Conservation (phyloP, 1,140 invertebrate species). For the Eciton burchellii region DNA sequence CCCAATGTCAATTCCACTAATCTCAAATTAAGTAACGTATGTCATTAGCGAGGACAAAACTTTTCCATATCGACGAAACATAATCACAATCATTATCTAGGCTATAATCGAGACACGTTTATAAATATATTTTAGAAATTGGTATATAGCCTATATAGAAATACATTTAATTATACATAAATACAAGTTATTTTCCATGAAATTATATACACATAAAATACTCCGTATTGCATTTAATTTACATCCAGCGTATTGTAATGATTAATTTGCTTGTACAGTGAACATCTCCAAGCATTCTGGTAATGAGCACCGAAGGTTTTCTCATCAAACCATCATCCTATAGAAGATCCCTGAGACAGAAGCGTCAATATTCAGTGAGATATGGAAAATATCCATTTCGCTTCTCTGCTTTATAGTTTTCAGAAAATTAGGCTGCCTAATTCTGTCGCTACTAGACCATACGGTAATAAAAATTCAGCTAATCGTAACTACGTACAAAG, state of each 20-base stretch:
- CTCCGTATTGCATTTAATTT: slow-evolving; percentile 9
- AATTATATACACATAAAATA: background rate
- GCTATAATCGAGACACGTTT: background rate
- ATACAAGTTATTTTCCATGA: slow-evolving; percentile 30
- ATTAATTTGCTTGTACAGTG: slow-evolving; percentile 1
- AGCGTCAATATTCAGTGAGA: slow-evolving; percentile 60
- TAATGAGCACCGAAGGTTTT: slow-evolving; percentile 16
- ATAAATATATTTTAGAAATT: slow-evolving; percentile 38
- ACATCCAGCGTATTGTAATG: slow-evolving; percentile 9
- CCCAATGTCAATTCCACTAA: slow-evolving; percentile 2
- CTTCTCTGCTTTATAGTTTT: background rate
- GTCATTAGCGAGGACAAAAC: background rate
- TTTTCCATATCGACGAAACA: slow-evolving; percentile 48
- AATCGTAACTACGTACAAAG: slow-evolving; percentile 2
- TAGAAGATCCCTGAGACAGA: slow-evolving; percentile 71
- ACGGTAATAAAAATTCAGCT: slow-evolving; percentile 23
- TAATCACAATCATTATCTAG: slow-evolving; percentile 2
- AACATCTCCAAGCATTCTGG: slow-evolving; percentile 2
- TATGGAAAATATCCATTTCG: slow-evolving; percentile 36
- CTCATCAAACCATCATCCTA: slow-evolving; percentile 37
- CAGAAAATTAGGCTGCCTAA: slow-evolving; percentile 9
- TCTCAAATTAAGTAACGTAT: slow-evolving; percentile 9
- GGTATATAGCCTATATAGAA: slow-evolving; percentile 22
- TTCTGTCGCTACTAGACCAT: slow-evolving; percentile 33
- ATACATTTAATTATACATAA: slow-evolving; percentile 59